Evolutionary conservation across 2,888 invertebrate genomes (phyloP).

Genomic region (Phoronis australis): DNA sequence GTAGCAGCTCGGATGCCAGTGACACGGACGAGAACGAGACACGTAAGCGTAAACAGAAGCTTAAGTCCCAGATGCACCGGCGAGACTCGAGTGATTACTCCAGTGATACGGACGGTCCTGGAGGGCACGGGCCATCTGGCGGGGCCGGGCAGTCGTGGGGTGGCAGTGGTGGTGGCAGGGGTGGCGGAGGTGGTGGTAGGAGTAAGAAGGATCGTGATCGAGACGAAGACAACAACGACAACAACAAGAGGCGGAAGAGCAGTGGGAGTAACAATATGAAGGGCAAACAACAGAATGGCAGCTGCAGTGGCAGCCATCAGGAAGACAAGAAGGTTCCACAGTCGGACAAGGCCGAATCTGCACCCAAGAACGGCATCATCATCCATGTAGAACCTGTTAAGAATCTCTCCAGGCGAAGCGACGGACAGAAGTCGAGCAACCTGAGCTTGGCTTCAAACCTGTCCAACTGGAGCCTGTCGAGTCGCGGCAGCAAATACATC

Average conservation of each 20-base stretch:
- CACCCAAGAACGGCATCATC: too few relatives aligned
- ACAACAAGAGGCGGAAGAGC: slow-evolving; percentile 22
- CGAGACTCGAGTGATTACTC: slow-evolving; percentile 50
- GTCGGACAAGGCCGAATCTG: not conserved
- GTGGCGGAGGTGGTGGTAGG: slow-evolving; percentile 23
- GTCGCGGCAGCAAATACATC: slow-evolving; percentile 31
- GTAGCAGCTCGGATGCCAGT: slow-evolving; percentile 90
- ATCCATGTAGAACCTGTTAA: not conserved
- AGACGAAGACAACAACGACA: slow-evolving; percentile 23
- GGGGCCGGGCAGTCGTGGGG: slow-evolving; percentile 11
- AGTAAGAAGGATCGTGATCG: slow-evolving; percentile 18
- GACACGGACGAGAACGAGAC: slow-evolving; percentile 61
- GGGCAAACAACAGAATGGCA: slow-evolving; percentile 8
- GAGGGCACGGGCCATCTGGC: slow-evolving; percentile 24
- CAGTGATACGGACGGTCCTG: slow-evolving; percentile 49
- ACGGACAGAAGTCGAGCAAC: slow-evolving; percentile 15
- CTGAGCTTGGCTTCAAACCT: slow-evolving; percentile 23
- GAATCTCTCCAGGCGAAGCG: not conserved
- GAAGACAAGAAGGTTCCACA: not conserved
- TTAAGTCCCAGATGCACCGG: slow-evolving; percentile 40
- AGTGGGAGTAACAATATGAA: slow-evolving; percentile 16
- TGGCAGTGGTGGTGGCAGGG: slow-evolving; percentile 6
- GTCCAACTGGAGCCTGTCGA: slow-evolving; percentile 25
- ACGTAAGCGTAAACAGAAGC: slow-evolving; percentile 39
- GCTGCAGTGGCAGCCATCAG: slow-evolving; percentile 1